Evolutionary conservation across 2,888 invertebrate species (phyloP).

Genomic region (Drosophila antonietae): DNA sequence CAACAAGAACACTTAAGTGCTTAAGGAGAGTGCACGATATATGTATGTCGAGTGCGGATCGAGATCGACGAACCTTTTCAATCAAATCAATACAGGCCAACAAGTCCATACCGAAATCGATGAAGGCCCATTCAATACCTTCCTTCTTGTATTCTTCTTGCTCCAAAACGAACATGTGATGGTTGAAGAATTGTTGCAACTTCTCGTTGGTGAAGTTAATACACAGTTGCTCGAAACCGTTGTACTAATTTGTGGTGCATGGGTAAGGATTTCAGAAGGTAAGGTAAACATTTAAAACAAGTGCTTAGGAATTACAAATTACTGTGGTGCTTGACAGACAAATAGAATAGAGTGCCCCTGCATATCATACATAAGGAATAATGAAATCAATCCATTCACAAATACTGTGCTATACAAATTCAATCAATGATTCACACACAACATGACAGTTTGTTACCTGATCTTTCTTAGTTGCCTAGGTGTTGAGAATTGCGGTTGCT

Average conservation of each 20-base stretch:
- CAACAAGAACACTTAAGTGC: slow-evolving; percentile 45
- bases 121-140: slow-evolving; percentile 99
- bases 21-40: slow-evolving; percentile 37
- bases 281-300: slow-evolving; percentile 57
- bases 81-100: slow-evolving; percentile 99
- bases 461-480: slow-evolving; percentile 15
- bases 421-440: slow-evolving; percentile 22
- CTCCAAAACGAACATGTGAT: slow-evolving; percentile 99
- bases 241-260: slow-evolving; percentile 88
- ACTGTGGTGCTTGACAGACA: slow-evolving; percentile 18
- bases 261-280: slow-evolving; percentile 10
- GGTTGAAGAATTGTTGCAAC: slow-evolving; percentile 99
- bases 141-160: slow-evolving; percentile 99
- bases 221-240: slow-evolving; percentile 99
- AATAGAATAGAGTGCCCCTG: slow-evolving; percentile 12
- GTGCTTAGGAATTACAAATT: slow-evolving; percentile 28
- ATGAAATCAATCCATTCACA: slow-evolving; percentile 9
- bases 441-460: slow-evolving; percentile 39
- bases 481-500: slow-evolving; percentile 9
- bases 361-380: slow-evolving; percentile 8
- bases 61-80: slow-evolving; percentile 90
- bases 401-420: slow-evolving; percentile 24
- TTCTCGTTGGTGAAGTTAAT: slow-evolving; percentile 99
- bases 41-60: slow-evolving; percentile 15
- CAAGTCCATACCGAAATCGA: slow-evolving; percentile 99